phyloP scores from a whole-genome alignment of 1,140 invertebrate genomes.

The Drosophila insularis region DNA sequence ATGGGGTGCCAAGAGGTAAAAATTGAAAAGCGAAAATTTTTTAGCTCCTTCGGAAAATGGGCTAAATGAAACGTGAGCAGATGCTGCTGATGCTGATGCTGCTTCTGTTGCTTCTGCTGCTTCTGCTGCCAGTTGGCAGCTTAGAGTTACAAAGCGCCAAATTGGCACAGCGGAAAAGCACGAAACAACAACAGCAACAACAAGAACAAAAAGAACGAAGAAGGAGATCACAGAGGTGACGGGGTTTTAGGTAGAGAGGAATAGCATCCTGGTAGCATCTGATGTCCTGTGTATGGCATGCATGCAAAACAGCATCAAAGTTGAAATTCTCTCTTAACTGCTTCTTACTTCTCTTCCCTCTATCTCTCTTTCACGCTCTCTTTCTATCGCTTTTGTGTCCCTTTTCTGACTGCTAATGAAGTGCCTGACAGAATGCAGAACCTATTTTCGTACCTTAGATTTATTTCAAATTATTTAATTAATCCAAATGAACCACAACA shows the following conservation, averaged over 20 bases:
- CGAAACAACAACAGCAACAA: slow-evolving; percentile 8
- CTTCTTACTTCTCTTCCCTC: not conserved
- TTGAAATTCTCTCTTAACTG: slow-evolving; percentile 25
- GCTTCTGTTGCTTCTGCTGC: slow-evolving; percentile 11
- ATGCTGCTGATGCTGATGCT: slow-evolving; percentile 27
- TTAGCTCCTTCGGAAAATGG: slow-evolving; percentile 45
- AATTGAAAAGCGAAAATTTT: slow-evolving; percentile 75
- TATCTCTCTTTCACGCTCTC: not conserved
- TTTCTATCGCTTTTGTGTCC: not conserved
- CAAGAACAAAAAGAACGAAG: not conserved
- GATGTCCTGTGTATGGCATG: not conserved
- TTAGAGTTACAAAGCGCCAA: slow-evolving; percentile 63
- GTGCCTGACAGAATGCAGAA: slow-evolving; percentile 18
- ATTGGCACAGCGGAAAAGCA: slow-evolving; percentile 53
- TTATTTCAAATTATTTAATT: slow-evolving; percentile 16
- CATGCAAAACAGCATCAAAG: slow-evolving; percentile 43
- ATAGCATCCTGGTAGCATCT: slow-evolving; percentile 1
- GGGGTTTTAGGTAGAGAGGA: not conserved
- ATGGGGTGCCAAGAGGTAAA: slow-evolving; percentile 63
- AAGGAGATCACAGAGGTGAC: too few species aligned
- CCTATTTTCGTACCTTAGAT: slow-evolving; percentile 26
- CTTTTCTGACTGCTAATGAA: slow-evolving; percentile 69
- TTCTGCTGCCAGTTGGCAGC: slow-evolving; percentile 39
- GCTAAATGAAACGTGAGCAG: slow-evolving; percentile 68
- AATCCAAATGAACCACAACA: slow-evolving; percentile 5